Evolutionary conservation across 2,888 invertebrate genomes (phyloP), one percentile per base, ranked within the genome.

Genomic region (Leptopilina drosophilae): DNA sequence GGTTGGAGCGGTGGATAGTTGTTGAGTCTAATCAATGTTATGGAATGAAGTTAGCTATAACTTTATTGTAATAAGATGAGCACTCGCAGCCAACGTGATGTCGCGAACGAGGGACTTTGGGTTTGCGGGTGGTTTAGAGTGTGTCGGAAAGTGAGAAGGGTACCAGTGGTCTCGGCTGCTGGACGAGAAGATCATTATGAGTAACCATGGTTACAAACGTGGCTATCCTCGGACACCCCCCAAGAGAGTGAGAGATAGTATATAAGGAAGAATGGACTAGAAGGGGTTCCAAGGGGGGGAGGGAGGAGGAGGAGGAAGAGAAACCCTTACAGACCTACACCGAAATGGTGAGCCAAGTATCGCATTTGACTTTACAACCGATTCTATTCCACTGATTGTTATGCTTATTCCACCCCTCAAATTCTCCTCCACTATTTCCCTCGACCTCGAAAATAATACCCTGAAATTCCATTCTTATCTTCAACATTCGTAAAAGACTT

Each of bases 131-230:
- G 86, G 85, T 87, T 86, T 87, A 87, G 85, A 85, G 87, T 86
- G 87, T 85, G 87, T 86, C 86, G 85, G 88, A 88, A 89, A 90
- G 89, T 89, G 90, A 89, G 89, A 88, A 89, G 88, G 88, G 88
- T 87, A 88, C 87, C 87, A 83, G 88, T 87, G 88, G 87, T 86
- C 87, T 88, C 87, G 83, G 85, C 86, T 84, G 87, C 85, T 85
- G 85, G 86, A 83, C 84, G 82, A 84, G 88, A 90, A 91, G 90
- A 91, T 91, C 91, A 91, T 91, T 90, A 90, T 90, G 90, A 87
- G 90, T 91, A 89, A 82, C 90, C 90, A 91, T 91, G 90, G 89
- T 88, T 89, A 91, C 91, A 85, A 87, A 87, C 88, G 78, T 82
- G 82, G 81, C 85, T 82, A 87, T 83, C 86, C 86, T 82, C 82